Base-by-base conservation (phyloP, 1,140 invertebrate species). In the Euwallacea fornicatus region DNA sequence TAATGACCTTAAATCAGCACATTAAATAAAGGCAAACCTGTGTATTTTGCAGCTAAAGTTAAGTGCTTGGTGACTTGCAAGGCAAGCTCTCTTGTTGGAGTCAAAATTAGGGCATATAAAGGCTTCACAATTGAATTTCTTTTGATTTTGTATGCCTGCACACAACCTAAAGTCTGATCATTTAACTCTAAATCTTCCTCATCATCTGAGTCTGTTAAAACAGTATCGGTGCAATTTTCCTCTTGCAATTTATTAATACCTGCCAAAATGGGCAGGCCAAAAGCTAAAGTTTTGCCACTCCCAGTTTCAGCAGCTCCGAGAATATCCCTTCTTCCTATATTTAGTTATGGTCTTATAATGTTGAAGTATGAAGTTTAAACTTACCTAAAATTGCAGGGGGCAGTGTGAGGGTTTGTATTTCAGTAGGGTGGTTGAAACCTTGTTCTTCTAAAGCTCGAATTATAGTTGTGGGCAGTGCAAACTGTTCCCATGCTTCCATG, bases 231-330 rank as follows among this genome's bases (percentile, higher is more conserved):
- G 77, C 82, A 72, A 15, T n/a, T 53, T 15, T 54, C 21, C 43
- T 84, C 81, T 79, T 90, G 91, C 2, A 91, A 80, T 75, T 91
- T 85, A 62, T 97, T 82, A 72, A 98, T 96, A 7, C 91, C 91
- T 73, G 88, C 83, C 56, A 98, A 81, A 58, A 98, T 91, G 41
- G 97, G 97, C 71, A 99, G 93, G 3, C 93, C 95, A 88, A 98
- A 99, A 0, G 96, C 97, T 47, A 99, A 83, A 0, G 97, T 99
- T 86, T 99, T 99, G 0, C 97, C 97, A 86, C 95, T 98, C 7
- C 97, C 97, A 0, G 97, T 99, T 86, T 98, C 95, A 9, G 97
- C 97, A 71, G 96, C 97, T 72, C 96, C 97, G 15, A 98, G 82
- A 76, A 98, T 93, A 84, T 98, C 96, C 83, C 89, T 86, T 55